Base-by-base conservation (phyloP, 2,888 invertebrate genomes). In the Hedya salicella region DNA sequence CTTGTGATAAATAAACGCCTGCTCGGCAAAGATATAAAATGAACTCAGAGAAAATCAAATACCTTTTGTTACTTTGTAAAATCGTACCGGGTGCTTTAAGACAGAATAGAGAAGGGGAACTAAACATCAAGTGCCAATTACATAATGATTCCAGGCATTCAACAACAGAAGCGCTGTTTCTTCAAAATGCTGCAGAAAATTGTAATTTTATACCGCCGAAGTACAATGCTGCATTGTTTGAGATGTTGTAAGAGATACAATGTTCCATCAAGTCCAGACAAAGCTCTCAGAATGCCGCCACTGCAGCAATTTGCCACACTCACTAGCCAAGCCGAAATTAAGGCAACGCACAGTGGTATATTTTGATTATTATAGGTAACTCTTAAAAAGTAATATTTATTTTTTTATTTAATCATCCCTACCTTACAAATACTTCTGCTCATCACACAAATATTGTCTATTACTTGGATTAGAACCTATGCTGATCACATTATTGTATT, bases 261-360 rank as follows among this genome's bases (percentile, higher is more conserved):
- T 61, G 54, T 54, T 54, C 42, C 46, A 48, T 65, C 52, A 40
- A 60, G 46, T 65, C 65, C 60, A 61, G 66, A 61, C 53, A 49
- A 66, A 54, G 48, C 60, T 52, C 60, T 66, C 54, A 32, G 60
- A 53, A 54, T 16, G 54, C 53, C 53, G 40, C 53, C 32, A 32
- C 44, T 17, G 57, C 54, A 54, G 66, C 66, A 66, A 66, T 61
- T 66, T 66, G 53, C 66, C 48, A 61, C 60, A 61, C 54, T 48
- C 39, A 40, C 61, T 54, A 49, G 48, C 48, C 53, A 53, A 49
- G 48, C 48, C 54, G 30, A 61, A 66, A 66, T 66, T 40, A 61
- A 61, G 66, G 21, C 46, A n/a, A 39, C 3, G 21, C 52, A 49
- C 53, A 46, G 44, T 50, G 63, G 36, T 9, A 5, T 3, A 13